Conservation (phyloP, 1,140 invertebrate species). For the Mactra quadrangularis region DNA sequence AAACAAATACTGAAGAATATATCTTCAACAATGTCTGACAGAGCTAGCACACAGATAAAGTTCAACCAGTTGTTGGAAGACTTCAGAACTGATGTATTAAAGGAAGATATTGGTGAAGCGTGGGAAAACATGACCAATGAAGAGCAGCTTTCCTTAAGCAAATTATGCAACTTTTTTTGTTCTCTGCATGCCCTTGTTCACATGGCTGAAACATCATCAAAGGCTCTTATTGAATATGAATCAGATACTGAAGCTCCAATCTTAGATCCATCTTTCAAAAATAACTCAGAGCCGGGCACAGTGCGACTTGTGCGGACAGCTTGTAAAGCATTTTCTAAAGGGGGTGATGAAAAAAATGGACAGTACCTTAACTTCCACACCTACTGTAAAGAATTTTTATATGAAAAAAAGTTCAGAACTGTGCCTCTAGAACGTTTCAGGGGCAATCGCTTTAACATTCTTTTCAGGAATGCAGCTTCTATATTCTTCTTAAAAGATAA, state of each 20-base stretch:
- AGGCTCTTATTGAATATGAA: constrained; percentile 53
- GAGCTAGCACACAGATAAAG: constrained; percentile 54
- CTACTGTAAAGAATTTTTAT: constrained; percentile 3
- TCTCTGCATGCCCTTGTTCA: constrained; percentile 56
- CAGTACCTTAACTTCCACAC: not conserved
- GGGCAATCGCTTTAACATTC: constrained; percentile 54
- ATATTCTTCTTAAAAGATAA: not conserved
- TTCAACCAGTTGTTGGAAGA: constrained; percentile 58
- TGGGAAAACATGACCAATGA: constrained; percentile 32
- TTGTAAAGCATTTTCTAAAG: constrained; percentile 54
- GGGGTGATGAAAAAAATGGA: constrained; percentile 57
- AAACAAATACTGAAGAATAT: too few species aligned
- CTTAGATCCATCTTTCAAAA: constrained; percentile 34
- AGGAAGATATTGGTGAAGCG: constrained; percentile 33
- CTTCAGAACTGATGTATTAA: constrained; percentile 47
- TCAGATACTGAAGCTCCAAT: constrained; percentile 31
- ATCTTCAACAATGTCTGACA: constrained; percentile 63
- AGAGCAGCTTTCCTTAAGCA: constrained; percentile 23
- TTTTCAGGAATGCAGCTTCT: constrained; percentile 25
- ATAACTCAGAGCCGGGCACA: constrained; percentile 8
- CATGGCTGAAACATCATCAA: constrained; percentile 37
- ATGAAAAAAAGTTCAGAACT: constrained; percentile 28
- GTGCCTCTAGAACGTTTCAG: constrained; percentile 40
- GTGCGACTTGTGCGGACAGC: constrained; percentile 39
- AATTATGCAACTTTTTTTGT: constrained; percentile 58